phyloP scores from a whole-genome alignment of 1,140 invertebrate genomes.

The Eupristina koningsbergeri region DNA sequence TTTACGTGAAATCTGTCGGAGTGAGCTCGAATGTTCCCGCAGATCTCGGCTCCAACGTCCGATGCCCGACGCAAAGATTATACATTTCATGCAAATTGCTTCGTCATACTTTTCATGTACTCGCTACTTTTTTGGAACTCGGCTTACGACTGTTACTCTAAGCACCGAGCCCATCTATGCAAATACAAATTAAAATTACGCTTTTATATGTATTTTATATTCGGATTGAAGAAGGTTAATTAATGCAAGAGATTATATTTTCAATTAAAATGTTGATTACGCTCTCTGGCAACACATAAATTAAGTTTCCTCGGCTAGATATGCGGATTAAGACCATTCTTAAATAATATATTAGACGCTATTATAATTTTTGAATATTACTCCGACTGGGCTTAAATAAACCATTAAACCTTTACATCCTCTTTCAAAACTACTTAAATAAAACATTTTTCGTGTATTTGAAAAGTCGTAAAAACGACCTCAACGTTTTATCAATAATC shows the following conservation, averaged over 20 bases:
- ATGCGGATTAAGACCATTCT: neutral
- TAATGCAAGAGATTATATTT: neutral
- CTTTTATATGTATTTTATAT: neutral
- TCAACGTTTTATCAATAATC: no score
- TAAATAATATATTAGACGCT: neutral
- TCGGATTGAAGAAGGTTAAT: neutral
- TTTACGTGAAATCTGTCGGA: conserved; percentile 29
- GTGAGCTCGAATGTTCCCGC: neutral
- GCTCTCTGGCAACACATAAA: neutral
- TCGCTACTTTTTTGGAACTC: neutral
- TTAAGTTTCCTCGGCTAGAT: neutral
- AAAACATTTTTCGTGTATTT: no score
- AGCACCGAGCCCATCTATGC: neutral
- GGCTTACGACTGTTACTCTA: neutral
- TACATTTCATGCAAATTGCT: conserved; percentile 23
- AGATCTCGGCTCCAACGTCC: neutral
- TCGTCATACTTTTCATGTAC: conserved; percentile 1
- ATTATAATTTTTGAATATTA: neutral
- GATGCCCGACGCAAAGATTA: neutral
- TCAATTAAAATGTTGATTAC: conserved; percentile 7
- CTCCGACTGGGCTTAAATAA: neutral
- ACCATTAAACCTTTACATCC: neutral
- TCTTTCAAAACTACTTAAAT: no score
- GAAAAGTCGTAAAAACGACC: no score
- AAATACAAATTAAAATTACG: neutral